Conservation (phyloP, 1,140 invertebrate species). For the Caenorhabditis brenneri region DNA sequence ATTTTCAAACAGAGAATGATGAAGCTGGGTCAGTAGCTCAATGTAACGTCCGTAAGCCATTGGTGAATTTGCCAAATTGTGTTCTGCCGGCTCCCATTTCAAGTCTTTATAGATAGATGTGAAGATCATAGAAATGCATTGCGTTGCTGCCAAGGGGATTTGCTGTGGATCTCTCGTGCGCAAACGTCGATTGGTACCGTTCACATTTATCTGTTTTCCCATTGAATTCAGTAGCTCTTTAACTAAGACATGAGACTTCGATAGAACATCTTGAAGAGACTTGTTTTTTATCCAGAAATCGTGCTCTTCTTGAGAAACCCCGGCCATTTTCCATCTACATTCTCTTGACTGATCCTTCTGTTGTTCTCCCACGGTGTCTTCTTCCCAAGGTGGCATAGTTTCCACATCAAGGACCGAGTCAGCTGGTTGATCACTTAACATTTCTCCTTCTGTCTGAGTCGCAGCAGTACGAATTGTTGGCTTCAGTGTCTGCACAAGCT, state of each 20-base stretch:
- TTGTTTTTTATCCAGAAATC: constrained; percentile 41
- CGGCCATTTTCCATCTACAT: constrained; percentile 22
- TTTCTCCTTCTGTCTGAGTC: constrained; percentile 22
- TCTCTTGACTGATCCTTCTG: not conserved
- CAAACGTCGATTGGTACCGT: not conserved
- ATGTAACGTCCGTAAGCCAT: constrained; percentile 45
- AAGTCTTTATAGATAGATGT: constrained; percentile 40
- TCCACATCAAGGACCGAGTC: not conserved
- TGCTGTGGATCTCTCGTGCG: not conserved
- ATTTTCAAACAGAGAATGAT: constrained; percentile 86
- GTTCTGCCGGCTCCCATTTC: constrained; percentile 14
- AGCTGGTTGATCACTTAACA: not conserved
- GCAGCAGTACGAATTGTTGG: constrained; percentile 23
- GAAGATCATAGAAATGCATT: constrained; percentile 40
- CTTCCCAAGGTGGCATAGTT: constrained; percentile 3
- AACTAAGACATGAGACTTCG: constrained; percentile 15
- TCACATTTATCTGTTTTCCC: not conserved
- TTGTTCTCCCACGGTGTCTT: not conserved
- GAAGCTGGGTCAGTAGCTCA: constrained; percentile 34
- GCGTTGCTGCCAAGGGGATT: not conserved
- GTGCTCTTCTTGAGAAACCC: constrained; percentile 25
- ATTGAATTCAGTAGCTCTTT: not conserved
- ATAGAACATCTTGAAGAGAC: not conserved
- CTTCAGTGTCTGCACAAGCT: not conserved
- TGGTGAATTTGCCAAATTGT: not conserved